These are phyloP conservation scores for Calcarius ornatus DNA, from an alignment of 2,113 vertebrate species.

Conservation along the genomic window DNA sequence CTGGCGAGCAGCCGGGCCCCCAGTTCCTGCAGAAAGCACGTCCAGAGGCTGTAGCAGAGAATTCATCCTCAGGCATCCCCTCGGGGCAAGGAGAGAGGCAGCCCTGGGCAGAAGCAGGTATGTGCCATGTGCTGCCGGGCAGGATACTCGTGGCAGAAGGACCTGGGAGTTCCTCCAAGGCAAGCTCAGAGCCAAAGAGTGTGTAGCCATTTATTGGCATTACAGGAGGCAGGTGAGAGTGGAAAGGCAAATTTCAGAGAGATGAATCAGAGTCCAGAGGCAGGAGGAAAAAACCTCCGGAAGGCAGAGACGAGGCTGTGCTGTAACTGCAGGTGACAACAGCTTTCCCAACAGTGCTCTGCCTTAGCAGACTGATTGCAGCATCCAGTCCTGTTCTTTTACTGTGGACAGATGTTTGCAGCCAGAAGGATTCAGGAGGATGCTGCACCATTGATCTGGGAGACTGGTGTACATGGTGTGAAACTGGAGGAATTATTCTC, in stretches of 20 bases:
- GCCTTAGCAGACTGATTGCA: not conserved
- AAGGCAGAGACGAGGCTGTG: not conserved
- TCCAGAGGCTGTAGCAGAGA: not conserved
- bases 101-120: conserved; percentile 38
- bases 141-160: not conserved
- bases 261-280: not conserved
- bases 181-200: not conserved
- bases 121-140: not conserved
- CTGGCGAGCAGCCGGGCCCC: not conserved
- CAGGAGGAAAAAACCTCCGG: not conserved
- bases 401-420: not conserved
- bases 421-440: not conserved
- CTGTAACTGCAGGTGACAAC: not conserved
- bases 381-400: not conserved
- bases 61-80: not conserved
- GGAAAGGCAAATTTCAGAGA: not conserved
- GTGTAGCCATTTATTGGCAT: not conserved
- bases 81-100: not conserved
- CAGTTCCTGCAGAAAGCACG: not conserved
- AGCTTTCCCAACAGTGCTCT: not conserved
- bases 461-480: not conserved
- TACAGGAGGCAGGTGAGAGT: not conserved
- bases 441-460: not conserved
- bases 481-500: not conserved
- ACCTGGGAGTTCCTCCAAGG: not conserved